Conservation (phyloP, 2,888 invertebrate species). For the Phortica magna region DNA sequence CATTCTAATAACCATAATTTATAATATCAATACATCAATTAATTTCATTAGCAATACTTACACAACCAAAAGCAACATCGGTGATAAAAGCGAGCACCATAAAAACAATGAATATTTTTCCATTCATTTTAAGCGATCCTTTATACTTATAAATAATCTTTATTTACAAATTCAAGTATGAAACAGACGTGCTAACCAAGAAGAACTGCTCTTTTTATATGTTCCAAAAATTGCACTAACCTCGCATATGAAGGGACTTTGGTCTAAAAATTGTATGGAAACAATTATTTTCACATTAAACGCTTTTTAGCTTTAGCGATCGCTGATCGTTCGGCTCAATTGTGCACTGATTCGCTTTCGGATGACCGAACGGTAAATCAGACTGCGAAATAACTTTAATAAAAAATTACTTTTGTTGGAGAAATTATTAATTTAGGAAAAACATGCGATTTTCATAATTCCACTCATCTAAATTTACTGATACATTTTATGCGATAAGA, state of each 20-base stretch:
- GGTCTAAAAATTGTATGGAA: constrained; percentile 30
- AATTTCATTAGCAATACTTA: constrained; percentile 56
- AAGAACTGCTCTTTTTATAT: constrained; percentile 54
- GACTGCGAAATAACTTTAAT: background rate
- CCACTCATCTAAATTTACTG: background rate
- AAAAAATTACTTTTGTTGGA: background rate
- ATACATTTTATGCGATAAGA: background rate
- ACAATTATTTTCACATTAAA: constrained; percentile 69
- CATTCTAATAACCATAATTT: constrained; percentile 64
- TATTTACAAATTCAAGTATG: background rate
- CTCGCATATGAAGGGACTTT: background rate
- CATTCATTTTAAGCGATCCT: constrained; percentile 47
- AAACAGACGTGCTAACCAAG: constrained; percentile 26
- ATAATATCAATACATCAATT: background rate
- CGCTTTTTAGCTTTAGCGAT: constrained; percentile 60
- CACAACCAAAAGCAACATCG: constrained; percentile 66
- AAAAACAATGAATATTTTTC: constrained; percentile 40
- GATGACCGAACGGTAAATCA: background rate
- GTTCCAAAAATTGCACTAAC: background rate
- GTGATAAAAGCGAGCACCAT: constrained; percentile 47
- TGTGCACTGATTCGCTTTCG: constrained; percentile 52
- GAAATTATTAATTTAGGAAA: background rate
- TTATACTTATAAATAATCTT: background rate
- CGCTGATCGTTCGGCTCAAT: constrained; percentile 72
- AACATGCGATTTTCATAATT: background rate